phyloP scores from a whole-genome alignment of 2,113 vertebrate species.

The Labeo rohita region DNA sequence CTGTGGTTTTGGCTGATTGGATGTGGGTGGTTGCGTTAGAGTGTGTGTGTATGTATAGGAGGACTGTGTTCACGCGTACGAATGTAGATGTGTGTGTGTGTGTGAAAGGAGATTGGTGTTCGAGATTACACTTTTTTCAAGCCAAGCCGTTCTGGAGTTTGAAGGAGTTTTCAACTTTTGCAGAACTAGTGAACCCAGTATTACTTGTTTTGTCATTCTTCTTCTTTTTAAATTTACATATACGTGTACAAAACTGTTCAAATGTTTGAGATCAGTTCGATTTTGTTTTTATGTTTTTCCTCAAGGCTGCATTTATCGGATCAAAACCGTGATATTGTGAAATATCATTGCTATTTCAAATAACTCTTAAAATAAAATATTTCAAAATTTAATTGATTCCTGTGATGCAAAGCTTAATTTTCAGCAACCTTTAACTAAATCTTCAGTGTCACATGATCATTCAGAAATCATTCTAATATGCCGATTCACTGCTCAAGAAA shows the following conservation, averaged over 20 bases:
- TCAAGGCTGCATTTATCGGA: not conserved
- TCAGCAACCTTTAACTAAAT: not conserved
- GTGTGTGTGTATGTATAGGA: conserved; percentile 1
- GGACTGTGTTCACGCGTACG: not conserved
- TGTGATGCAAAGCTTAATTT: not conserved
- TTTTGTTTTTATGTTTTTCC: not conserved
- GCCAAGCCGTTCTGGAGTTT: no score
- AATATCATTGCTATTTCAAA: not conserved
- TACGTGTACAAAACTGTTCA: not conserved
- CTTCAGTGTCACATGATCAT: not conserved
- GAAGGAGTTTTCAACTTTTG: no score
- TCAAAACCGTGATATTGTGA: not conserved
- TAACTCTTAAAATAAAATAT: not conserved
- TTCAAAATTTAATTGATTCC: not conserved
- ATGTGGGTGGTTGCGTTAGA: conserved; percentile 38
- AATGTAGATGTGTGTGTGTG: no score
- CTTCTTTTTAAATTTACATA: not conserved
- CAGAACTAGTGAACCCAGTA: not conserved
- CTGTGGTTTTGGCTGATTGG: conserved; percentile 51
- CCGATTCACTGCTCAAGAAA: not conserved
- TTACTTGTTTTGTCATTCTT: no score
- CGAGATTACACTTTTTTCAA: no score
- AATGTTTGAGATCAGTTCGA: not conserved
- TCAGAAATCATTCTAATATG: not conserved
- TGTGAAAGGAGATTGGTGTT: no score